Conservation (phyloP, 2,113 vertebrate species). For the Hemicordylus capensis region DNA sequence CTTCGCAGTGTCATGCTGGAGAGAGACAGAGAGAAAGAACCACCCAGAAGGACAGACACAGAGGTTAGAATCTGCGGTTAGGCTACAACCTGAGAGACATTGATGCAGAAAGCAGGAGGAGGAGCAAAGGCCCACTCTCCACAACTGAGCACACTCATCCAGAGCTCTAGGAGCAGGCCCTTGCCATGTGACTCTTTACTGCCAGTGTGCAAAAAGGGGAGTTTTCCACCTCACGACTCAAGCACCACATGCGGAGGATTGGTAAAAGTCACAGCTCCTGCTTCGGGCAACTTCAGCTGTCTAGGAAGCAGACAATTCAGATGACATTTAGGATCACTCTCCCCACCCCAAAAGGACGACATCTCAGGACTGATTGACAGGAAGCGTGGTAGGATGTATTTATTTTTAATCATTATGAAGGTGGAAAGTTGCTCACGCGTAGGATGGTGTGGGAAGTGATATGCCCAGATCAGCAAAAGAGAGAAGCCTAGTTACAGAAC, state of each 20-base stretch:
- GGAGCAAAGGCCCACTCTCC: fast-evolving
- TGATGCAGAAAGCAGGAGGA: slow-evolving; percentile 48
- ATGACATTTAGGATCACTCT: neutral
- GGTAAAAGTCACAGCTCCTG: neutral
- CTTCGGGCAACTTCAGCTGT: neutral
- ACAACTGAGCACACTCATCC: neutral
- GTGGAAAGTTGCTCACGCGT: slow-evolving; percentile 22
- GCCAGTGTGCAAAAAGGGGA: neutral
- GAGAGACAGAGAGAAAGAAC: slow-evolving; percentile 65
- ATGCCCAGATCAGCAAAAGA: slow-evolving; percentile 35
- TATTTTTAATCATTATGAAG: neutral
- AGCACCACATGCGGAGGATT: neutral
- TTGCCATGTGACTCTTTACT: neutral
- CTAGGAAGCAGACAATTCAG: neutral
- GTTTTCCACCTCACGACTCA: neutral
- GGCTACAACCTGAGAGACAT: slow-evolving; percentile 36
- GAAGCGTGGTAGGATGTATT: neutral
- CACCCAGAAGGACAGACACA: slow-evolving; percentile 14
- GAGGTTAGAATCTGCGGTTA: slow-evolving; percentile 59
- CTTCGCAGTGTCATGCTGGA: slow-evolving; percentile 90
- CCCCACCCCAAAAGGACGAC: slow-evolving; percentile 30
- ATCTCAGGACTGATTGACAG: slow-evolving; percentile 31
- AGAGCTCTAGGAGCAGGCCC: neutral
- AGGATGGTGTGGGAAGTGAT: neutral
- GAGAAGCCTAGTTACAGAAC: slow-evolving; percentile 19